Conservation (phyloP, 2,797 vertebrate genomes). For the Rhabdomys pumilio region DNA sequence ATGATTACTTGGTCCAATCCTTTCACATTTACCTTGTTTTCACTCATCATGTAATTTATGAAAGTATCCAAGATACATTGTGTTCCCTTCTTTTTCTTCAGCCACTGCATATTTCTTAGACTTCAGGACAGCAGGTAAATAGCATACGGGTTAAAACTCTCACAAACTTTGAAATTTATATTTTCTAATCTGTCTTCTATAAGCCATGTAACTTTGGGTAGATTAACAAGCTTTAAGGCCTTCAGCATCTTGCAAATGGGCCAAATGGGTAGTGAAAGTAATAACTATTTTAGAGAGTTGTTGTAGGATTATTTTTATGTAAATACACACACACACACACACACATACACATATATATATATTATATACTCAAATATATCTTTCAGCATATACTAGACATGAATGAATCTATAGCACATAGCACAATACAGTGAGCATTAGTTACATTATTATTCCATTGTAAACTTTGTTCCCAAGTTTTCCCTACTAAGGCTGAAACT, state of each 20-base stretch:
- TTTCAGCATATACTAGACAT: background rate
- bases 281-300: background rate
- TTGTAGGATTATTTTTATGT: background rate
- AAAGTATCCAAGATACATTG: background rate
- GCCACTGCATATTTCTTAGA: background rate
- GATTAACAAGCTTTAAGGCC: background rate
- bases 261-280: background rate
- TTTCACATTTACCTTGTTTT: constrained; percentile 63
- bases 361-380: background rate
- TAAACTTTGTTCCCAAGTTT: background rate
- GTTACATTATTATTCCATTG: background rate
- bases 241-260: constrained; percentile 8
- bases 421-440: background rate
- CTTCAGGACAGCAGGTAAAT: background rate
- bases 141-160: background rate
- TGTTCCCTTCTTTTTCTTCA: background rate
- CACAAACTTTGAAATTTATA: background rate
- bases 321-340: background rate
- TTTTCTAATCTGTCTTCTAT: background rate
- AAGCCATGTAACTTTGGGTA: background rate
- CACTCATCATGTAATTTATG: constrained; percentile 60
- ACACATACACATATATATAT: background rate
- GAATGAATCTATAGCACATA: background rate
- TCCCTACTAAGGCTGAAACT: constrained; percentile 38
- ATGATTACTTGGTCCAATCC: background rate